Evolutionary conservation across 2,797 vertebrate genomes (phyloP), one percentile per base, ranked within the genome.

Genomic region (Calcarius lapponicus): DNA sequence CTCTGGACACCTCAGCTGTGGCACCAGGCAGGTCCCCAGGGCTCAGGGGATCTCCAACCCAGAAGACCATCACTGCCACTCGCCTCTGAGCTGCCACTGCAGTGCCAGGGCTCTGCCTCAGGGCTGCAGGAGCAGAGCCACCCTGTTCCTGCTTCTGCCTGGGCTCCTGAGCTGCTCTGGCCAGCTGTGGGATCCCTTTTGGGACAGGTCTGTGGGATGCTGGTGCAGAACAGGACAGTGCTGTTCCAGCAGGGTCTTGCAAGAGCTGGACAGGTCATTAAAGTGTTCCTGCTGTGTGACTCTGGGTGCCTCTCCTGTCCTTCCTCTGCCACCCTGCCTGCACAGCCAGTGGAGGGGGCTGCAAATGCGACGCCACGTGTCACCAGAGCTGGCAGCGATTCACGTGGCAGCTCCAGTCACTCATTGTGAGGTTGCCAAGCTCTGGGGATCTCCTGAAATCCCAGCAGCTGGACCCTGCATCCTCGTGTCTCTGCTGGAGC

Each of bases 241-340:
- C 67, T 75, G 54, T 54, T 71, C 82, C 70, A 69, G 53, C 2
- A 8, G 20, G 19, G 19, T 69, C 62, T 82, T 43, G 50, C 40
- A 54, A 87, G 76, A 92, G 64, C 60, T 80, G 65, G 48, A 66
- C 7, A 5, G 36, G 40, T 92, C 38, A 94, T 96, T 96, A 97
- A 95, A 95, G 69, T 69, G 80, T 85, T 92, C 70, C 86, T 90
- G 80, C 42, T 75, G 34, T 80, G 57, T 95, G 80, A 75, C n/a
- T 56, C 56, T 4, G 70, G 31, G 26, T 92, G 4, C 21, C 13
- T 4, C 26, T 75, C 13, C 42, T 6, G 34, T 89, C 36, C 80
- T 86, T 92, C 48, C 48, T 45, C 78, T 75, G 64, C 54, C 4
- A 10, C 42, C 32, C 47, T 79, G 42, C 31, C 40, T 31, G 29